Conservation (phyloP, 2,797 vertebrate genomes). For the Tadarida brasiliensis region DNA sequence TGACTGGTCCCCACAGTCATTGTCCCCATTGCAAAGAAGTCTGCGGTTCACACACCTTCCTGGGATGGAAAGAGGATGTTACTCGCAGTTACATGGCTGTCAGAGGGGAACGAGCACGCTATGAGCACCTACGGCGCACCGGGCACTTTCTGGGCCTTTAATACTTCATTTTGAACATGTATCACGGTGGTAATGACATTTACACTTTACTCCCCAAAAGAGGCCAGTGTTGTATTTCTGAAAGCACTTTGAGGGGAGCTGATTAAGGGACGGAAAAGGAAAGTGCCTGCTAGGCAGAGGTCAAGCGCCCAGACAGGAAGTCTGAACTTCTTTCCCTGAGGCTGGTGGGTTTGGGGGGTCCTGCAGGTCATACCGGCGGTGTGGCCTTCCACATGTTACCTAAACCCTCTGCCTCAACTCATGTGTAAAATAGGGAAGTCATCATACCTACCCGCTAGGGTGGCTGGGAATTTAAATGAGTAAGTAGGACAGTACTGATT, state of each 20-base stretch:
- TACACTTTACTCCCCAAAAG: background rate
- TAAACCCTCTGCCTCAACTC: background rate
- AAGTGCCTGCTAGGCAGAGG: background rate
- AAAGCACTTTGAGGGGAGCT: background rate
- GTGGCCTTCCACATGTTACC: background rate
- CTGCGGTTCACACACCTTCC: constrained; percentile 93
- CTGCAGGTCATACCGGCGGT: background rate
- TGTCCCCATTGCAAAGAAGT: constrained; percentile 95
- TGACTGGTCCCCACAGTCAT: constrained; percentile 96
- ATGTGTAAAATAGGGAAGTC: background rate
- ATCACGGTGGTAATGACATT: background rate
- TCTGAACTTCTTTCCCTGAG: background rate
- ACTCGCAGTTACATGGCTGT: background rate
- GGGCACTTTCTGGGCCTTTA: background rate
- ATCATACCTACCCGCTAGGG: rapidly evolving
- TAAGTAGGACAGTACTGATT: background rate
- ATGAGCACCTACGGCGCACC: no score
- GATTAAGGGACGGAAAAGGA: background rate
- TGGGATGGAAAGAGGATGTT: constrained; percentile 78
- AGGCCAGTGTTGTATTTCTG: background rate
- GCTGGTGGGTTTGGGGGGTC: background rate
- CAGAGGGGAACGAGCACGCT: rapidly evolving
- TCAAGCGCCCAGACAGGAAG: background rate
- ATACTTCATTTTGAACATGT: background rate
- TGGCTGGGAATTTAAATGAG: background rate